A percentile compares a stretch with the other conserved stretches of the same genome.
These are phyloP conservation scores for Caenorhabditis briggsae DNA, from an alignment of 1,140 invertebrate genomes.

Conservation along the genomic window DNA sequence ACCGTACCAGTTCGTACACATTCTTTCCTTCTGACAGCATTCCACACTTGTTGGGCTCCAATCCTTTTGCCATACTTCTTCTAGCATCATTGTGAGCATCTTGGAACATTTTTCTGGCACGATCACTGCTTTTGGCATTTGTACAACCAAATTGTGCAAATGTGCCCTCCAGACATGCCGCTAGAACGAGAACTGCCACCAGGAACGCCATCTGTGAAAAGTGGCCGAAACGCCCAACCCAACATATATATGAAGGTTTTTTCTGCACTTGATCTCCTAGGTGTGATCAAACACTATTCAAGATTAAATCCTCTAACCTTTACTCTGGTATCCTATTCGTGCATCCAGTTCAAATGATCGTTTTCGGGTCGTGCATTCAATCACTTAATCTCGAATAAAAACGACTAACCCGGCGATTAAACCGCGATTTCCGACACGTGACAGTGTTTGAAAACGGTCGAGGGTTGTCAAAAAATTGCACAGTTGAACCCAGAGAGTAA, in stretches of 20 bases:
- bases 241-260: not conserved
- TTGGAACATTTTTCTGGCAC: conserved; percentile 24
- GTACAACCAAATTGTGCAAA: conserved; percentile 40
- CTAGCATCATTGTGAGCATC: conserved; percentile 43
- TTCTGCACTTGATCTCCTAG: not conserved
- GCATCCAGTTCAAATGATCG: conserved; percentile 22
- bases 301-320: conserved; percentile 40
- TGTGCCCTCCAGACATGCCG: not conserved
- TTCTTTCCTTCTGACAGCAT: conserved; percentile 40
- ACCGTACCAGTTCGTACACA: conserved; percentile 42
- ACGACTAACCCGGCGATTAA: not conserved
- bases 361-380: conserved; percentile 22
- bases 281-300: conserved; percentile 34
- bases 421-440: not conserved
- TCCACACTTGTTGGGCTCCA: conserved; percentile 55
- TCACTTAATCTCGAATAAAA: conserved; percentile 3
- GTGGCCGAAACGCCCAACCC: too few relatives aligned
- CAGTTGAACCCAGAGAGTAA: conserved; percentile 6
- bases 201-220: conserved; percentile 36
- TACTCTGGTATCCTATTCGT: not conserved
- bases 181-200: conserved; percentile 5
- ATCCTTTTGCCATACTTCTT: conserved; percentile 48
- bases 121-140: conserved; percentile 10
- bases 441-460: not conserved
- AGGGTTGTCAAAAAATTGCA: not conserved